These are phyloP conservation scores for Scelioninae gen. 1 DNA, from an alignment of 2,888 invertebrate species.

Conservation along the genomic window DNA sequence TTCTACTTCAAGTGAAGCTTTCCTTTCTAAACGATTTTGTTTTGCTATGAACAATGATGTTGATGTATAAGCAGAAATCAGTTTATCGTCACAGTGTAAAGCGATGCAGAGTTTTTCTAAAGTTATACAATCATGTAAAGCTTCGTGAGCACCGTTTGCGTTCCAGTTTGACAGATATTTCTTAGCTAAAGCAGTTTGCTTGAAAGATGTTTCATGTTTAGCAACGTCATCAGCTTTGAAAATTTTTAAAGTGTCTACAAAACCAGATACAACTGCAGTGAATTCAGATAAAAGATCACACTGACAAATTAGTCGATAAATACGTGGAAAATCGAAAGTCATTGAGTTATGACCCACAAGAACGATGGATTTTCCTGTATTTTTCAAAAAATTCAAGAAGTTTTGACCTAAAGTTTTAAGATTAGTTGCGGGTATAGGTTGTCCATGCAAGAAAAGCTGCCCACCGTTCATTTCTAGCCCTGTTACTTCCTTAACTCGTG, in stretches of 20 bases:
- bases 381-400: conserved; percentile 35
- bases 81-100: not conserved
- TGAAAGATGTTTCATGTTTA: conserved; percentile 10
- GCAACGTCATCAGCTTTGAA: conserved; percentile 1
- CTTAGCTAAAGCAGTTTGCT: conserved; percentile 24
- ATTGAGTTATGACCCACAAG: conserved; percentile 45
- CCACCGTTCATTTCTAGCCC: conserved; percentile 34
- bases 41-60: not conserved
- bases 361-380: conserved; percentile 23
- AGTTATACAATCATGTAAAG: not conserved
- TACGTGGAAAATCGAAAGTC: conserved; percentile 38
- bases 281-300: conserved; percentile 31
- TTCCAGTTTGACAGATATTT: conserved; percentile 39
- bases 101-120: not conserved
- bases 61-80: not conserved
- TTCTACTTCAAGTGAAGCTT: not conserved
- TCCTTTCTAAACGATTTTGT: too few species aligned
- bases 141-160: conserved; percentile 11
- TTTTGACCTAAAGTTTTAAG: conserved; percentile 1
- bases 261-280: conserved; percentile 3
- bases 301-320: conserved; percentile 19
- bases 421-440: conserved; percentile 20
- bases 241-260: conserved; percentile 28
- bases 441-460: conserved; percentile 23
- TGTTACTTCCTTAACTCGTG: conserved; percentile 22